These are phyloP conservation scores for Montifringilla adamsi DNA, from an alignment of 2,113 vertebrate species.

Conservation along the genomic window DNA sequence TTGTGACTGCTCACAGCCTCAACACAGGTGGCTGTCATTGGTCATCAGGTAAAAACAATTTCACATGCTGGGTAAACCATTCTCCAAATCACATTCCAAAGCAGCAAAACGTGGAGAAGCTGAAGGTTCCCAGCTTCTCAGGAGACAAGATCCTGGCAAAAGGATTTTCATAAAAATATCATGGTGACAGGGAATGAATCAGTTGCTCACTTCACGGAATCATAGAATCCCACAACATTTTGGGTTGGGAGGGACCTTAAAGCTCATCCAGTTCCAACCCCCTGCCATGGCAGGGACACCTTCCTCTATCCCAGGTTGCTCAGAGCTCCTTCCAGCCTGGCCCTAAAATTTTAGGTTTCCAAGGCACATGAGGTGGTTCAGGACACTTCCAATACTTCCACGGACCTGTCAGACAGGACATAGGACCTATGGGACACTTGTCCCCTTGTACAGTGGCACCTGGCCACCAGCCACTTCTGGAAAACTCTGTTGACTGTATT, in stretches of 20 bases:
- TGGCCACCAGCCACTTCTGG: background rate
- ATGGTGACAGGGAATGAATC: background rate
- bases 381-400: background rate
- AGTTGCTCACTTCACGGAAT: background rate
- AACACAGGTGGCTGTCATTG: too few relatives aligned
- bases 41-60: too few relatives aligned
- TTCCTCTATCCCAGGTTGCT: background rate
- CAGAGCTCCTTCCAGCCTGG: background rate
- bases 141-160: too few relatives aligned
- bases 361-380: background rate
- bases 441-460: background rate
- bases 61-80: too few relatives aligned
- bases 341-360: background rate
- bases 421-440: background rate
- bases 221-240: accelerated
- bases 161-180: too few relatives aligned
- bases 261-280: background rate
- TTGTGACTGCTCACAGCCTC: too few relatives aligned
- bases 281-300: background rate
- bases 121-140: too few relatives aligned
- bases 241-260: background rate
- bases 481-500: background rate
- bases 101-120: too few relatives aligned
- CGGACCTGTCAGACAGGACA: background rate
- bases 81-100: too few relatives aligned